Percentiles rank a stretch among this genome's conserved stretches.
These are phyloP conservation scores for Ptychobarbus kaznakovi DNA, from an alignment of 2,797 vertebrate genomes.

Conservation along the genomic window DNA sequence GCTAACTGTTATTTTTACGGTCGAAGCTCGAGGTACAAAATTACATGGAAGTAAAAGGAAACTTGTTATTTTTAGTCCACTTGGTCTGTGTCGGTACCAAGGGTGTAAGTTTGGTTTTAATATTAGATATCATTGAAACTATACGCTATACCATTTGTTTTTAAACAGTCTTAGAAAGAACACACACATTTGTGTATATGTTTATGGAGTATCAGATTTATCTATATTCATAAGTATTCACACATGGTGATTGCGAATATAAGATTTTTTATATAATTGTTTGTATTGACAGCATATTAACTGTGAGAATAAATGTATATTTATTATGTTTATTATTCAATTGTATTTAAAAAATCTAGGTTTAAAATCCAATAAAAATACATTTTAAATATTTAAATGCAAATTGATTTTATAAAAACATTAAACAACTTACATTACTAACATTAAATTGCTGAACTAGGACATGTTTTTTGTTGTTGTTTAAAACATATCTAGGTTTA, in stretches of 20 bases:
- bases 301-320: neutral
- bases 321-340: neutral
- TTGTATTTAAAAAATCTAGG: neutral
- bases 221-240: neutral
- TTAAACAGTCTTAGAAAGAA: neutral
- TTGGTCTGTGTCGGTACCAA: neutral
- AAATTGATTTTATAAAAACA: neutral
- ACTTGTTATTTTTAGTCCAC: neutral
- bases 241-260: neutral
- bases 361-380: neutral
- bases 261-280: neutral
- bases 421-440: neutral
- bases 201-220: neutral
- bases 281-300: neutral
- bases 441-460: neutral
- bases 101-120: neutral
- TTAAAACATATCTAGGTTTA: neutral
- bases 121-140: neutral
- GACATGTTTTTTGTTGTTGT: neutral
- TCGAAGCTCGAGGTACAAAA: conserved; percentile 19
- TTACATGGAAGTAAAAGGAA: conserved; percentile 18
- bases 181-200: conserved; percentile 11
- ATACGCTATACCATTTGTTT: neutral
- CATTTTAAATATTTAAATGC: neutral
- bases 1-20: conserved; percentile 40